Evolutionary conservation across 2,113 vertebrate species (phyloP).

Genomic region (Oxyruncus cristatus): DNA sequence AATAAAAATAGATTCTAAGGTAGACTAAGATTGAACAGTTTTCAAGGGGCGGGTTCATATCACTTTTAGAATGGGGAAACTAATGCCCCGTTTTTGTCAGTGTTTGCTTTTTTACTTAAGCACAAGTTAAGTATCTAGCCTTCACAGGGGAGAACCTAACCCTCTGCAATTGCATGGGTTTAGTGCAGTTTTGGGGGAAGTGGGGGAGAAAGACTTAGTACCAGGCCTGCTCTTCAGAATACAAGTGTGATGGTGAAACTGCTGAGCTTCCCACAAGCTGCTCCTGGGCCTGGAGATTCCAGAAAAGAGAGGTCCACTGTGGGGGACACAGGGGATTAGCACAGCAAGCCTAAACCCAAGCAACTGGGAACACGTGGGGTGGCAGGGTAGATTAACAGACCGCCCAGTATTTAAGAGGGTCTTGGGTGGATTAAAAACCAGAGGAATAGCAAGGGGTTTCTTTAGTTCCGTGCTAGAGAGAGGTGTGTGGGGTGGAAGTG

Average conservation of each 20-base stretch:
- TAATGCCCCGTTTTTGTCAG: not conserved
- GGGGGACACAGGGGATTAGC: not conserved
- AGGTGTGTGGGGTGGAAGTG: not conserved
- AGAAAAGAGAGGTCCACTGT: not conserved
- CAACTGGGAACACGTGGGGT: not conserved
- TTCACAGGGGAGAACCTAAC: not conserved
- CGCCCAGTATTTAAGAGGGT: not conserved
- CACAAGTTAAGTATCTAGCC: not conserved
- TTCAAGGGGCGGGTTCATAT: not conserved
- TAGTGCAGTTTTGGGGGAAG: not conserved
- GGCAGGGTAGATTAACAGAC: not conserved
- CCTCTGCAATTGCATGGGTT: not conserved
- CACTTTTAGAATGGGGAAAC: not conserved
- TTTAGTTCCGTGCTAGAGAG: not conserved
- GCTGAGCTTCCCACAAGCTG: not conserved
- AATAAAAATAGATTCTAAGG: slow-evolving; percentile 18
- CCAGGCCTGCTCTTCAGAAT: not conserved
- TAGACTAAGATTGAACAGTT: not conserved
- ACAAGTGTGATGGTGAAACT: not conserved
- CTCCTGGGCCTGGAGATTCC: not conserved
- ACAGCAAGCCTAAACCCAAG: not conserved
- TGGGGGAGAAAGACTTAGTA: not conserved
- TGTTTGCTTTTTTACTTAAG: not conserved
- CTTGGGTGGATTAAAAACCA: not conserved
- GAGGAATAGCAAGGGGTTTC: not conserved